Percentiles rank a stretch among this genome's conserved stretches.
Conservation (phyloP, 2,113 vertebrate species). For the Campylomormyrus tamandua region DNA sequence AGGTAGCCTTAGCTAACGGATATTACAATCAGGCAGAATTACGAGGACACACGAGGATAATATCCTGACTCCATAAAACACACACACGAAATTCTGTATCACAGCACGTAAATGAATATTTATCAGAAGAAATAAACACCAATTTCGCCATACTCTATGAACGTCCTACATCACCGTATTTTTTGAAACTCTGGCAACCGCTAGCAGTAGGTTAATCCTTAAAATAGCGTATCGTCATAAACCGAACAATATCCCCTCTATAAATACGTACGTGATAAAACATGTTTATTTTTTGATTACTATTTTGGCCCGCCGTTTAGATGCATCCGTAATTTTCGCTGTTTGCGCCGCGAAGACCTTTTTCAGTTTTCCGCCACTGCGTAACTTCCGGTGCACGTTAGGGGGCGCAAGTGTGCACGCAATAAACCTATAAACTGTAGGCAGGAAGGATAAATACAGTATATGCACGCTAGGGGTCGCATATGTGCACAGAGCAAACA, state of each 20-base stretch:
- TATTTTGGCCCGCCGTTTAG: background rate
- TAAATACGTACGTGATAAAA: slow-evolving; percentile 39
- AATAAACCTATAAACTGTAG: background rate
- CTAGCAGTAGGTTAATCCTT: background rate
- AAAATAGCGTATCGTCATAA: background rate
- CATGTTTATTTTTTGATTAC: slow-evolving; percentile 18
- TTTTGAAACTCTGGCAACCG: background rate
- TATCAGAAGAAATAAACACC: background rate
- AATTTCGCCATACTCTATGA: background rate
- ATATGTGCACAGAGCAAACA: background rate
- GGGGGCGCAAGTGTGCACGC: too few species aligned
- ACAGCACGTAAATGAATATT: background rate
- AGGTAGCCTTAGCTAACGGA: background rate
- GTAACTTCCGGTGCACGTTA: background rate
- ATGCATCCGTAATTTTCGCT: background rate
- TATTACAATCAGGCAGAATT: background rate
- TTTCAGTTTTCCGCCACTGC: background rate
- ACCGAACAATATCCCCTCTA: background rate
- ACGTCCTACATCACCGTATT: background rate
- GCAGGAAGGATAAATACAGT: background rate
- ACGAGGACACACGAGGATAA: background rate
- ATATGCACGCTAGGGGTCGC: background rate
- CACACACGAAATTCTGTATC: background rate
- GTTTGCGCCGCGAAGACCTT: background rate
- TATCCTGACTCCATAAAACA: background rate